Evolutionary conservation across 2,797 vertebrate species (phyloP).

Genomic region (Sebastes taczanowskii): DNA sequence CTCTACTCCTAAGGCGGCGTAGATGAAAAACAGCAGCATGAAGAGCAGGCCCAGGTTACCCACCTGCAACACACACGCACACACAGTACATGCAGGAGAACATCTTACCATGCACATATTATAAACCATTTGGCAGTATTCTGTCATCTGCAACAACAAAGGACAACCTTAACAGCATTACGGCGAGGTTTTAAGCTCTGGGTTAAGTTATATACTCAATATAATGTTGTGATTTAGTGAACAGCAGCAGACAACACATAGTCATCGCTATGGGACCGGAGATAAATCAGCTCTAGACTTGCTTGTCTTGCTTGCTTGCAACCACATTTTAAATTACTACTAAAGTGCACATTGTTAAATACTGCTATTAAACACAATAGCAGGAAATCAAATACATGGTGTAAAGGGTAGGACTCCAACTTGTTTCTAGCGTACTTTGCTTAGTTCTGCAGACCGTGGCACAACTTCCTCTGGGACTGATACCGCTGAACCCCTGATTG

Average conservation of each 20-base stretch:
- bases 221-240: background rate
- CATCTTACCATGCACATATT: constrained; percentile 9
- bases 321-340: background rate
- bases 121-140: background rate
- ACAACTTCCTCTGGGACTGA: constrained; percentile 21
- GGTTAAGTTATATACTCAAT: background rate
- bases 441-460: constrained; percentile 6
- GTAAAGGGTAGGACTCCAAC: background rate
- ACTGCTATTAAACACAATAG: background rate
- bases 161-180: background rate
- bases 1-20: constrained; percentile 96
- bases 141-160: background rate
- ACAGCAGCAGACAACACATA: background rate
- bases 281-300: background rate
- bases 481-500: constrained; percentile 12
- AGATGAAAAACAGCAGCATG: constrained; percentile 99
- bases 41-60: constrained; percentile 98
- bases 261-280: background rate
- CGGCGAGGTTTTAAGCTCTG: background rate
- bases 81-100: background rate
- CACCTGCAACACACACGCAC: constrained; percentile 84
- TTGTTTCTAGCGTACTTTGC: background rate
- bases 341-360: background rate
- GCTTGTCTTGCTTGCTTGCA: background rate
- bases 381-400: background rate